Percentiles rank a stretch among this genome's conserved stretches.
Evolutionary conservation across 1,140 invertebrate species (phyloP).

Genomic region (Drosophila virilis): DNA sequence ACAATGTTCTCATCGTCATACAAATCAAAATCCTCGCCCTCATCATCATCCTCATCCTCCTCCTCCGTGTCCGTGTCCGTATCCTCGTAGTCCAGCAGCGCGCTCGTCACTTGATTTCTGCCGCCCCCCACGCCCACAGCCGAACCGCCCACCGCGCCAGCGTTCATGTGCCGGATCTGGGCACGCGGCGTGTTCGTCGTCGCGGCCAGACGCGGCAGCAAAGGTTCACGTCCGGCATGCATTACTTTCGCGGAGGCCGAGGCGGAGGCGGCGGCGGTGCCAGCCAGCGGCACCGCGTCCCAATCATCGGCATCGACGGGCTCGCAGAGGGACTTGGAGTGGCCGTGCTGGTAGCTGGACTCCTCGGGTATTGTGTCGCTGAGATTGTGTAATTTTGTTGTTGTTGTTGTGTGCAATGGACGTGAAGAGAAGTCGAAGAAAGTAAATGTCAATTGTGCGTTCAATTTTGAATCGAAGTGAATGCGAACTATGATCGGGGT

Average conservation of each 20-base stretch:
- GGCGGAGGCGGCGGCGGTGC: slow-evolving; percentile 13
- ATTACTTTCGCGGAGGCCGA: slow-evolving; percentile 47
- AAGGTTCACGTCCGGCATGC: slow-evolving; percentile 67
- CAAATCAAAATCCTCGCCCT: slow-evolving; percentile 81
- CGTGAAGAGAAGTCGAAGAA: slow-evolving; percentile 76
- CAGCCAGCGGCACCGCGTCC: slow-evolving; percentile 63
- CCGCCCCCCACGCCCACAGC: slow-evolving; percentile 50
- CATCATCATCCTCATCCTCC: slow-evolving; percentile 78
- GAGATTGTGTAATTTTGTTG: slow-evolving; percentile 43
- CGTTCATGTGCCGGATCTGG: slow-evolving; percentile 74
- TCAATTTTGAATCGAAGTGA: slow-evolving; percentile 58
- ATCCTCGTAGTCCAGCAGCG: slow-evolving; percentile 69
- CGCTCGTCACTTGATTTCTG: slow-evolving; percentile 77
- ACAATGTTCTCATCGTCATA: slow-evolving; percentile 83
- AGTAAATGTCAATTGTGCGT: slow-evolving; percentile 75
- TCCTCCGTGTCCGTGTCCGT: slow-evolving; percentile 75
- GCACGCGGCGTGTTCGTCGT: slow-evolving; percentile 70
- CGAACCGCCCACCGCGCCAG: slow-evolving; percentile 59
- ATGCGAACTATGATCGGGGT: slow-evolving; percentile 33
- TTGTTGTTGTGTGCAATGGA: slow-evolving; percentile 56
- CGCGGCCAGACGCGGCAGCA: slow-evolving; percentile 64
- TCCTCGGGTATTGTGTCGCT: slow-evolving; percentile 84
- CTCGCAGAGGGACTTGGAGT: slow-evolving; percentile 82
- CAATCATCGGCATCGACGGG: slow-evolving; percentile 75
- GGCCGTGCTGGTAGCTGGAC: slow-evolving; percentile 74